Base-by-base conservation (phyloP, 2,888 invertebrate genomes). In the Hipparchia semele region DNA sequence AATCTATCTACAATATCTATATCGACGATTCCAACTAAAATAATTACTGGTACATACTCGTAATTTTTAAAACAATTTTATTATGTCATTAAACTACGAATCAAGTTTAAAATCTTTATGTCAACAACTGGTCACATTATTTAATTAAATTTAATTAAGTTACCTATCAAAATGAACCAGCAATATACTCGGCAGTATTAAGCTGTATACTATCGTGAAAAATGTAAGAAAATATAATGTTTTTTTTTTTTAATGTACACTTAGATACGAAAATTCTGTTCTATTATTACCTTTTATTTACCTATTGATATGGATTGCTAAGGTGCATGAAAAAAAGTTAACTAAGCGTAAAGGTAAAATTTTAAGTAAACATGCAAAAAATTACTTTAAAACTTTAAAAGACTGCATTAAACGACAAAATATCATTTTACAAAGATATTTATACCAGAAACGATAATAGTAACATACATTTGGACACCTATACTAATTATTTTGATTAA, bases 271-370 rank as follows among this genome's bases (percentile, higher is more conserved):
- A 2, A 13, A 56, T 56, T 59, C 59, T 39, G 33, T 10, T 59
- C 1, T 59, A 33, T 59, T 9, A 5, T 59, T 10, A 59, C 33
- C 59, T 2, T 60, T 58, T 60, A 60, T 39, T 60, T 60, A 39
- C 59, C 39, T 60, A 60, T 59, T 60, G 59, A 60, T 60, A 60
- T 60, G 59, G 59, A 60, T 60, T 39, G 39, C 59, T 60, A 12
- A 4, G 59, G 39, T 6, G 33, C 10, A 9, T 60, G 10, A 60
- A 13, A 13, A 13, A 23, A 8, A 58, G 58, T 23, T 33, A 12
- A 59, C 23, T 59, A 59, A 33, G 59, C 23, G 33, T 7, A 33
- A 59, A 10, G 9, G 6, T 45, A 46, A 62, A 62, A 13, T 13
- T 12, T 49, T 46, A 61, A 61, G 7, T 13, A 56, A 56, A 39